Evolutionary conservation across 2,797 vertebrate genomes (phyloP).

Genomic region (Rhinophrynus dorsalis): DNA sequence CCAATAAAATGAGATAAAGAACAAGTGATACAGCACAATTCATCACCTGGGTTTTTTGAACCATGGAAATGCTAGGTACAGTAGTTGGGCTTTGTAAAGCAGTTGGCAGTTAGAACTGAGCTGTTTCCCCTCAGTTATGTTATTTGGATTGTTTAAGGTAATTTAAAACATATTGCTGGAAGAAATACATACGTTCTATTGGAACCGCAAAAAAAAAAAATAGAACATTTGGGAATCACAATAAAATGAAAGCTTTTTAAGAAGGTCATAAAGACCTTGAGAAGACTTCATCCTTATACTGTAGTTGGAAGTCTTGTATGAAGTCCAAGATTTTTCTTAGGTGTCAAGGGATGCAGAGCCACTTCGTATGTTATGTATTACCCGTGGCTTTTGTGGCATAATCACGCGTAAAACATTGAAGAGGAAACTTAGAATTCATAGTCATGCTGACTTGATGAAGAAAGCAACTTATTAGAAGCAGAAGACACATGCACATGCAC

Average conservation of each 20-base stretch:
- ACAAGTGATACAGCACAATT: background rate
- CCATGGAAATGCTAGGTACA: conserved; percentile 41
- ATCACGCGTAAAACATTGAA: background rate
- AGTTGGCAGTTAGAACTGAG: conserved; percentile 56
- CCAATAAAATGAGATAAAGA: conserved; percentile 1
- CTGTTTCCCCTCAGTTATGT: conserved; percentile 63
- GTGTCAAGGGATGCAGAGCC: conserved; percentile 46
- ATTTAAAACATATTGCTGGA: conserved; percentile 74
- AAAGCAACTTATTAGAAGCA: too few species aligned
- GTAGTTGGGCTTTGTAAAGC: conserved; percentile 56
- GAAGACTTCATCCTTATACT: conserved; percentile 68
- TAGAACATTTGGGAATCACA: conserved; percentile 65
- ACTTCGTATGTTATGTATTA: conserved; percentile 60
- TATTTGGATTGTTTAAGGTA: conserved; percentile 64
- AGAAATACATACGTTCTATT: conserved; percentile 57
- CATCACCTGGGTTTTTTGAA: conserved; percentile 12
- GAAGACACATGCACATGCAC: too few species aligned
- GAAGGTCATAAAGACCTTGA: conserved; percentile 63
- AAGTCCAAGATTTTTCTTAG: conserved; percentile 64
- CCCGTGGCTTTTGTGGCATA: conserved; percentile 53
- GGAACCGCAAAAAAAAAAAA: conserved; percentile 56
- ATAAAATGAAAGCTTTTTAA: conserved; percentile 66
- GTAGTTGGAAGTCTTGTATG: conserved; percentile 65
- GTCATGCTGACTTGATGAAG: too few species aligned
- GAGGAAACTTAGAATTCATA: too few species aligned